Evolutionary conservation across 23 tunicate species (phyloP).

Genomic region (Oikopleura dioica): DNA sequence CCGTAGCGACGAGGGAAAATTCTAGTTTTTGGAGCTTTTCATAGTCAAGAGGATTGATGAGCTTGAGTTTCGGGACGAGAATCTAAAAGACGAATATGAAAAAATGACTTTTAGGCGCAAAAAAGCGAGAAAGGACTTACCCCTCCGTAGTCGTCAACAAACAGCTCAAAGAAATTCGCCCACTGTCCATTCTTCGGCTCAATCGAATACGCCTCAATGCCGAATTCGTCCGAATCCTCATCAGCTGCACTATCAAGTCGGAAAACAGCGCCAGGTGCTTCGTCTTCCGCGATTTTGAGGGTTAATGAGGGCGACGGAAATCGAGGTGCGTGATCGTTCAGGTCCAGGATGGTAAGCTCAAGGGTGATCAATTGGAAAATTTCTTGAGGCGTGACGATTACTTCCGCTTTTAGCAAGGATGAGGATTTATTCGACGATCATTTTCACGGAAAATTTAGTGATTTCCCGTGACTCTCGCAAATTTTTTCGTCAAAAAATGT

Average conservation of each 20-base stretch:
- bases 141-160: too few species aligned
- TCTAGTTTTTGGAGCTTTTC: not conserved
- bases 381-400: not conserved
- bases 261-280: not conserved
- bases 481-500: too few species aligned
- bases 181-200: not conserved
- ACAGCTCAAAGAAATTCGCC: not conserved
- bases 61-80: not conserved
- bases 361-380: not conserved
- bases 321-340: not conserved
- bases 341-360: slow-evolving; percentile 6
- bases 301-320: not conserved
- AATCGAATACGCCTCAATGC: not conserved
- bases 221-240: not conserved
- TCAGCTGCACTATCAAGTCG: not conserved
- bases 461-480: too few species aligned
- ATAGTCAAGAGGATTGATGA: not conserved
- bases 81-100: not conserved
- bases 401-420: not conserved
- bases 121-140: too few species aligned
- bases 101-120: too few species aligned
- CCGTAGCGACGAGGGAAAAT: not conserved
- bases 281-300: not conserved
- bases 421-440: too few species aligned
- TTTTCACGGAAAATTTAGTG: too few species aligned